Evolutionary conservation across 1,140 invertebrate species (phyloP), one percentile per base, ranked within the genome.

Genomic region (Trachelipus rathkii): DNA sequence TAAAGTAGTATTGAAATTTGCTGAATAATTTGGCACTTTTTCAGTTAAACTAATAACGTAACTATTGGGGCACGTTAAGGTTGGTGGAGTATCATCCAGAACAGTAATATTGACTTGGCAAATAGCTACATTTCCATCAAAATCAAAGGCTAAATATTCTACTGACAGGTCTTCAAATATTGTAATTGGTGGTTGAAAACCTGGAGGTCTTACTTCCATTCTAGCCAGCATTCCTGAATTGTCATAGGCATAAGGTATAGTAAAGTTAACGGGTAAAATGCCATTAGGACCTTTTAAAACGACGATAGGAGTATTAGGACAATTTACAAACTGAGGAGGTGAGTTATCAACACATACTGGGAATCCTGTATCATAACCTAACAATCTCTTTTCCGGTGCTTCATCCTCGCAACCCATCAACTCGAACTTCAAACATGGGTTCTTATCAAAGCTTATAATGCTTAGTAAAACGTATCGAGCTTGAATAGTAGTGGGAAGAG

Each of bases 321-420:
- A 98, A 81, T 97, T 97, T 85, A 95, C 92, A 89, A 98, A 98
- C 6, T 95, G 92, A 21, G 96, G 96, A 10, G 95, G 95, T 82
- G 97, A 95, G 83, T 96, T 95, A 85, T 98, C 95, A 82, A 97
- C 93, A 86, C 96, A 98, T 0, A 94, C 91, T 9, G 95, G 97
- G 85, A 93, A 95, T 77, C 93, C 94, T 82, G 94, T 93, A 85
- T 98, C 94, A 85, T 95, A 98, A 69, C 95, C 96, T 23, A 98
- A 86, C 6, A 94, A 91, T 82, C 94, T 92, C 10, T 87, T 85
- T 68, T 84, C 82, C 60, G 87, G 87, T 0, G 92, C 90, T 83
- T 94, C 93, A 71, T 86, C 87, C 83, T 96, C 93, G 84, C 96
- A 98, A 71, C 96, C 96, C 91, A 97, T 94, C 24, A 98, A 84